Evolutionary conservation across 2,797 vertebrate species (phyloP).

Genomic region (Rhinichthys osculus): DNA sequence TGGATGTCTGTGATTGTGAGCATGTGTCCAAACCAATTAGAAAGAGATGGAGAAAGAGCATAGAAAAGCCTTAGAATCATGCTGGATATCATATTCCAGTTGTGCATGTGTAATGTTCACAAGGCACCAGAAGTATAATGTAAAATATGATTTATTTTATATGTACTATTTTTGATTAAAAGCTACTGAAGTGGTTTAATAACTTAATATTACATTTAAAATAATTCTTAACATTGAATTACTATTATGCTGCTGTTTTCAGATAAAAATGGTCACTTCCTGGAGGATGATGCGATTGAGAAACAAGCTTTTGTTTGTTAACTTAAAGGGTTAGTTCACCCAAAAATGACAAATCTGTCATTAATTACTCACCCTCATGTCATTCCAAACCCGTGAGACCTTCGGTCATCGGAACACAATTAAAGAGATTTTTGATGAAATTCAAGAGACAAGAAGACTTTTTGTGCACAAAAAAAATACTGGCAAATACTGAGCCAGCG

Average conservation of each 20-base stretch:
- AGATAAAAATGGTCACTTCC: neutral
- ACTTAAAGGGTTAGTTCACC: no score
- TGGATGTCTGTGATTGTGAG: slow-evolving; percentile 6
- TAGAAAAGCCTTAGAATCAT: neutral
- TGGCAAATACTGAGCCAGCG: no score
- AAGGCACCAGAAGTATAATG: neutral
- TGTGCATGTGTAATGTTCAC: neutral
- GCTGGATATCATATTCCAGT: slow-evolving; percentile 18
- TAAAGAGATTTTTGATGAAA: no score
- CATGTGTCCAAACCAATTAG: neutral
- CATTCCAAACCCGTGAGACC: no score
- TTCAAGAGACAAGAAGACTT: no score
- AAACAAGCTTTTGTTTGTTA: neutral
- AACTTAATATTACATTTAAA: neutral
- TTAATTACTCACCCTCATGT: no score
- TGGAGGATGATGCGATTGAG: neutral
- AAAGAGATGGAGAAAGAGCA: neutral
- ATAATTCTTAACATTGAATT: neutral
- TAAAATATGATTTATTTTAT: neutral
- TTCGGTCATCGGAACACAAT: no score
- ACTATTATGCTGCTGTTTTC: neutral
- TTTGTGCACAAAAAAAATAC: no score
- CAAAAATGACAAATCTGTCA: no score
- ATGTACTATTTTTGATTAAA: neutral
- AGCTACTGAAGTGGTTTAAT: neutral